Evolutionary conservation across 2,888 invertebrate genomes (phyloP), one percentile per base, ranked within the genome.

Genomic region (Apotomis betuletana): DNA sequence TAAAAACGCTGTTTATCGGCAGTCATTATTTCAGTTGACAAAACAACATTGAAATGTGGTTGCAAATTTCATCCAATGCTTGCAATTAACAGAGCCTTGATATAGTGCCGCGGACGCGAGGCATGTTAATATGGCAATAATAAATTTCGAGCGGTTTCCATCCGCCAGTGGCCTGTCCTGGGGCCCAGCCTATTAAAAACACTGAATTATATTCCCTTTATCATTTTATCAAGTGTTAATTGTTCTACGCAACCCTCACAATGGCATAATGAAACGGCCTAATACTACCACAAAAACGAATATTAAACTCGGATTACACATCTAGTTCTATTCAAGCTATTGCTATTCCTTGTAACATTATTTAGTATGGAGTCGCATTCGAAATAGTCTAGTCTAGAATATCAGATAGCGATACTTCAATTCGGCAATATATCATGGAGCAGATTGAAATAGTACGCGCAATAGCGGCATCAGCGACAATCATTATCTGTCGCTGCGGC

Each of bases 81-180:
- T 87, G 88, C 90, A 91, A 90, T 91, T 90, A 91, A 91, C 88
- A 88, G 87, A 86, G 85, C 86, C 81, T 86, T 90, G 90, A 89
- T 88, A 87, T 87, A 90, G 85, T 89, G 88, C 87, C 82, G 82
- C 82, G 80, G 82, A 71, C 70, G 73, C 75, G 69, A 82, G 75
- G 83, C 83, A 84, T 85, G 90, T 88, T 91, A 89, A 91, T 91
- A 90, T 87, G 86, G 86, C 89, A 89, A 92, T 90, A 90, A 90
- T 91, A 90, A 90, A 91, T 91, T 91, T 87, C 78, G 79, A 83
- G 86, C 82, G 87, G 88, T 88, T 87, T 85, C 82, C 88, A 86
- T 85, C 83, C 80, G 79, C 77, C 81, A 80, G 75, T 77, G 74
- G 78, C 77, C 82, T 81, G 85, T 82, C 84, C 87, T 76, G 81